A percentile compares a stretch with the other conserved stretches of the same genome.
These are phyloP conservation scores for Rhynchophorus ferrugineus DNA, from an alignment of 1,140 invertebrate species.

Conservation along the genomic window DNA sequence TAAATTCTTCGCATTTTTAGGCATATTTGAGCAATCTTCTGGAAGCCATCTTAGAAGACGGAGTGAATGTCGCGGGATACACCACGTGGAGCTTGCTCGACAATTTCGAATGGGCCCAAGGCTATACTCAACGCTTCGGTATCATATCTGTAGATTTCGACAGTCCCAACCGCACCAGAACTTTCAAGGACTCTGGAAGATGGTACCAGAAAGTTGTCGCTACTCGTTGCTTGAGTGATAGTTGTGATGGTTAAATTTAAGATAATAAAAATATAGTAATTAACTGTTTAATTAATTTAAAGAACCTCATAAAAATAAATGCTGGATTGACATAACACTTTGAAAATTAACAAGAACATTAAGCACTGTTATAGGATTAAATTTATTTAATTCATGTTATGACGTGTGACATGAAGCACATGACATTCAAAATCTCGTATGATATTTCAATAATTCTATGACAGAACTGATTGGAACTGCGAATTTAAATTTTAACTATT, in stretches of 20 bases:
- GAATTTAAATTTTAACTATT: too few relatives aligned
- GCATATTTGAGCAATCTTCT: slow-evolving; percentile 13
- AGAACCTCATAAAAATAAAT: too few relatives aligned
- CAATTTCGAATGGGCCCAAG: slow-evolving; percentile 55
- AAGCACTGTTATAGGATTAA: too few relatives aligned
- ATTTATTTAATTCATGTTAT: too few relatives aligned
- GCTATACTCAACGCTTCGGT: slow-evolving; percentile 35
- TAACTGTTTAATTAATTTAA: too few relatives aligned
- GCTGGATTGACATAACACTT: too few relatives aligned
- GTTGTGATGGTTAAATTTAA: slow-evolving; percentile 2
- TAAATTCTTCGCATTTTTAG: slow-evolving; percentile 3
- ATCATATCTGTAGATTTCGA: slow-evolving; percentile 21
- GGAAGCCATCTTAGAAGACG: slow-evolving; percentile 36
- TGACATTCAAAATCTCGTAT: too few relatives aligned
- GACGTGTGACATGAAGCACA: too few relatives aligned
- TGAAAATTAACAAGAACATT: too few relatives aligned
- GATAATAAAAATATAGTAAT: neutral
- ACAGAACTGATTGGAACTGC: too few relatives aligned
- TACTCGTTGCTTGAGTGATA: slow-evolving; percentile 15
- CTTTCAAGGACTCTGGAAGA: slow-evolving; percentile 13
- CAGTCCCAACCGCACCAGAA: slow-evolving; percentile 21
- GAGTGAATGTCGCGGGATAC: slow-evolving; percentile 45
- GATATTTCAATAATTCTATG: too few relatives aligned
- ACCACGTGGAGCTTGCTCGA: slow-evolving; percentile 58
- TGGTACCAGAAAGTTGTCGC: slow-evolving; percentile 15